These are phyloP conservation scores for Muricea muricata DNA, from an alignment of 92 coral and sea anemone genomes.

Conservation along the genomic window DNA sequence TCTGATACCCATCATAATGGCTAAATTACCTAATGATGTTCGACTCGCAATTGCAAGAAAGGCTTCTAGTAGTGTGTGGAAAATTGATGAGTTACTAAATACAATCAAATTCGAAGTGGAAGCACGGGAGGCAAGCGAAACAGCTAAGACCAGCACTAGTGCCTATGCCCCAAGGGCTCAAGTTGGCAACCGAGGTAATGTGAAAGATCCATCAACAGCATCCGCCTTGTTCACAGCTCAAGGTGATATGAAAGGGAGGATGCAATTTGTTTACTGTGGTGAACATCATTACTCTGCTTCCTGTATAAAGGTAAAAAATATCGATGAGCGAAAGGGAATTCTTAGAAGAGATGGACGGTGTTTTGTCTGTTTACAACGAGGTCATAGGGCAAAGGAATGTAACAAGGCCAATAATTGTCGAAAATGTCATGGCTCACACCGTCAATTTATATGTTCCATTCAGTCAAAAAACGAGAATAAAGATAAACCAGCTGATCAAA, in stretches of 20 bases:
- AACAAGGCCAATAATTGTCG: conserved; percentile 23
- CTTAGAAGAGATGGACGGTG: conserved; percentile 6
- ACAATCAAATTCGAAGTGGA: conserved; percentile 26
- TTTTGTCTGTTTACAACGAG: conserved; percentile 5
- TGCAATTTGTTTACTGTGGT: background rate
- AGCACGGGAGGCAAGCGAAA: conserved; percentile 27
- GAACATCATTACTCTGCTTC: conserved; percentile 5
- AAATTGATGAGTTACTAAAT: conserved; percentile 16
- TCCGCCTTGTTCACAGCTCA: background rate
- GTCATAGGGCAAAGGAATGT: conserved; percentile 14
- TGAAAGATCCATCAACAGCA: background rate
- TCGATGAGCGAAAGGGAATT: conserved; percentile 6
- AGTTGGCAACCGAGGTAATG: conserved; percentile 1
- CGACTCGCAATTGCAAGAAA: conserved; percentile 28
- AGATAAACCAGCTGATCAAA: background rate
- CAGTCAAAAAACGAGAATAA: background rate
- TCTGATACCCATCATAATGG: conserved; percentile 37
- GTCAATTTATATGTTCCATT: conserved; percentile 30
- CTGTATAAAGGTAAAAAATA: background rate
- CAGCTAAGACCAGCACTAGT: conserved; percentile 1
- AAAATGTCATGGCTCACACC: conserved; percentile 36
- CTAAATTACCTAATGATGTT: conserved; percentile 31
- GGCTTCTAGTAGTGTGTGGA: conserved; percentile 14
- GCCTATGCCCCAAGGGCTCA: background rate
- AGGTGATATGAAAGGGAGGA: background rate